Base-by-base conservation (phyloP, 2,797 vertebrate genomes). In the Remorina albescens region DNA sequence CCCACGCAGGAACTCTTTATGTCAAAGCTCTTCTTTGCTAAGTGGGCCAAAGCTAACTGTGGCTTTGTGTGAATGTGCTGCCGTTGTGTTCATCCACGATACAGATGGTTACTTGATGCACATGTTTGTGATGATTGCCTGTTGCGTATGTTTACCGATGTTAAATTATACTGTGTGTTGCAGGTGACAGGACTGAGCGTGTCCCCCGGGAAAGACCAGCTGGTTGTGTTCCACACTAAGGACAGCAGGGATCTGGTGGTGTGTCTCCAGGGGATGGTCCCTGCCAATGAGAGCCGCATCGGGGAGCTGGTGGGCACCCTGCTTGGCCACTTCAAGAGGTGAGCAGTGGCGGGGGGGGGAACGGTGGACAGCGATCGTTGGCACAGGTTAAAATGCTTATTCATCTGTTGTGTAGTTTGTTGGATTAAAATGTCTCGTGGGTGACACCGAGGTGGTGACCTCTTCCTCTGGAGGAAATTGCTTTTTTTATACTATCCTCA, bases 201-300 rank as follows among this genome's bases (percentile, higher is more conserved):
- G 81, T 98, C 98, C 83, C 96, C 97, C 0, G 98, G 97, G 64
- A 98, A 97, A 89, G 98, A 99, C 94, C 97, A 99, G 91, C 96
- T 99, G 36, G 97, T 98, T 46, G 96, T 98, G 81, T 99, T 99
- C 92, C 98, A 99, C 89, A 98, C 96, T 5, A 99, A 99, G 67
- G 98, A 99, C 94, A 97, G 91, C 93, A 93, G 95, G 81, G 98
- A 99, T 85, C 96, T 99, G 60, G 96, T 99, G 21, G 97, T 98
- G 76, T 99, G 98, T 76, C 96, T 99, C 78, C 95, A 96, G 92
- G 95, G 95, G 57, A 95, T 96, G 56, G 94, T 95, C 74, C 96
- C 96, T 15, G 91, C 95, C 23, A 91, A 86, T 0, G 97, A 98
- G 89, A 98, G 93, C 93, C 95, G 96, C 79, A 95, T 99, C 11